Base-by-base conservation (phyloP, 1,140 invertebrate genomes). In the Andricus grossulariae region DNA sequence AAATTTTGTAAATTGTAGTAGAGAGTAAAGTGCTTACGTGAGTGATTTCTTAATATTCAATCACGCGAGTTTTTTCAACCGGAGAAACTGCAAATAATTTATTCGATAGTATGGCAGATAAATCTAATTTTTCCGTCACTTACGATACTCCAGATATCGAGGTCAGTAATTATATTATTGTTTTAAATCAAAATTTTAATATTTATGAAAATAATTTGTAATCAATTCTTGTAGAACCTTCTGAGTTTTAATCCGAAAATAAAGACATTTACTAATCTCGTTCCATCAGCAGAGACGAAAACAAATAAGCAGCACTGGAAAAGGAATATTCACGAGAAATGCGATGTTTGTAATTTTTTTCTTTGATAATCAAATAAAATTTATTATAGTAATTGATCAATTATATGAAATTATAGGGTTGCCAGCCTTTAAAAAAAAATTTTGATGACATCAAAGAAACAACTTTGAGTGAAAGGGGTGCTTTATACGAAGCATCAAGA, bases 301-400 rank as follows among this genome's bases (percentile, higher is more conserved):
- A 92, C 93, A 76, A 96, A 95, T 77, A 99, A 99, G 88, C 94
- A 95, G 78, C 96, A 97, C 79, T 99, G 98, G 98, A 99, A 99
- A 90, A 93, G 98, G 81, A 99, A 99, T 90, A 88, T 93, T 0
- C 94, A 96, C 82, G 96, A 97, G 85, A 95, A 95, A 81, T 98
- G 97, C 87, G 92, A 92, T 1, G 97, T 98, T 93, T 94, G 95
- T 92, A 74, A 18, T 13, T 32, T 25, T 19, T 55, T 55, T 25
- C 45, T 76, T 21, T 52, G 49, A 19, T 66, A 73, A 51, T 73
- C 50, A 54, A 54, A 45, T 55, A 45, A 8, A n/a, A 55, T 57
- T 16, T 55, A 16, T 21, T 39, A 18, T 45, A 15, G 55, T 55
- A 74, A 11, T 51, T 19, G 10, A 19, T 25, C 2, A 50, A 15